A percentile compares a stretch with the other conserved stretches of the same genome.
phyloP scores from a whole-genome alignment of 2,797 vertebrate genomes.

The Vultur gryphus region DNA sequence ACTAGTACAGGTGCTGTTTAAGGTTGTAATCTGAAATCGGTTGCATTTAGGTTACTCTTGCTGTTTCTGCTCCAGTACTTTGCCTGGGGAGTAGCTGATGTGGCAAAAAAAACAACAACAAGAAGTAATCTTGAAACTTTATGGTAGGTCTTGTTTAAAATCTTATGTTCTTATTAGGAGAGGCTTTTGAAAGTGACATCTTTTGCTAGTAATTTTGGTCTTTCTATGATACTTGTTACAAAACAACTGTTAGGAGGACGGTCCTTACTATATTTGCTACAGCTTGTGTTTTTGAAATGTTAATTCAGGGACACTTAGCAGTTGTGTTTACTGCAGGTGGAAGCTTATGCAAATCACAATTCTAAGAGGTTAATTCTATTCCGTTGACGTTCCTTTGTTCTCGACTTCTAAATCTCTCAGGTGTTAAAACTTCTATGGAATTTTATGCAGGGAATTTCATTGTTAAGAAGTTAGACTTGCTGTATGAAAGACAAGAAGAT shows the following conservation, averaged over 20 bases:
- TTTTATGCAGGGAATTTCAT: neutral
- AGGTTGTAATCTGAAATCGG: neutral
- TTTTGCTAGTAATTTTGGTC: neutral
- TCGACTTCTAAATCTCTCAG: neutral
- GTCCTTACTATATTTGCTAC: neutral
- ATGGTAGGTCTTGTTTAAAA: neutral
- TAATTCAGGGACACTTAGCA: neutral
- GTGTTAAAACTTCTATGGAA: neutral
- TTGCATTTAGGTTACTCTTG: neutral
- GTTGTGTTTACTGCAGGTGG: neutral
- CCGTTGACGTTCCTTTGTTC: neutral
- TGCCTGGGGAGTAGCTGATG: neutral
- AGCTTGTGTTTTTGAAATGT: constrained; percentile 1
- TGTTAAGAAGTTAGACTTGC: neutral
- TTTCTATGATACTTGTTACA: neutral
- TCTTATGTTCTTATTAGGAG: neutral
- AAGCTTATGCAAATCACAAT: neutral
- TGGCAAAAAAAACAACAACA: neutral
- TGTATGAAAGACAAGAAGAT: neutral
- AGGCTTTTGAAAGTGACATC: neutral
- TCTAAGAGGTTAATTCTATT: neutral
- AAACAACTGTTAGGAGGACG: neutral
- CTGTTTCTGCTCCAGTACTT: neutral
- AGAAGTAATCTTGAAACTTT: neutral
- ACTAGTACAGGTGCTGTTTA: neutral